phyloP scores from a whole-genome alignment of 2,113 vertebrate genomes.

The Centropus unirufus region DNA sequence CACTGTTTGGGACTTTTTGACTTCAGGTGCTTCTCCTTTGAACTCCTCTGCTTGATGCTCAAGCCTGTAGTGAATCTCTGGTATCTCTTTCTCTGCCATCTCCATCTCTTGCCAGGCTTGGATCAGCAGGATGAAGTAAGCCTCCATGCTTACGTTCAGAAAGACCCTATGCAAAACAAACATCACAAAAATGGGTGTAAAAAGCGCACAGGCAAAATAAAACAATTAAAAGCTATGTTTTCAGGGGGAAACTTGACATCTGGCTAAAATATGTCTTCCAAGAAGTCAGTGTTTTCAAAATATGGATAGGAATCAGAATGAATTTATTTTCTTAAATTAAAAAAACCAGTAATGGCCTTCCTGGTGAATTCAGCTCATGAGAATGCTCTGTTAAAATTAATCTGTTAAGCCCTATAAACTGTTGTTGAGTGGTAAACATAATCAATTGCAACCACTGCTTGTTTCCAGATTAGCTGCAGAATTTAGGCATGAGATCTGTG shows the following conservation, averaged over 20 bases:
- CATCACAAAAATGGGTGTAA: not conserved
- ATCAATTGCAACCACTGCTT: not conserved
- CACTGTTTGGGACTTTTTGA: not conserved
- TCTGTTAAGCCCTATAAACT: not conserved
- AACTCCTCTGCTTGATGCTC: not conserved
- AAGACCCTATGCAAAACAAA: not conserved
- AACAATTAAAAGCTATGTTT: not conserved
- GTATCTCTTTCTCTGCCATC: not conserved
- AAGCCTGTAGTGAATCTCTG: not conserved
- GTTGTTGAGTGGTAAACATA: not conserved
- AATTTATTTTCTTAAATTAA: not conserved
- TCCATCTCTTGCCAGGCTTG: not conserved
- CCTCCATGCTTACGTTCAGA: not conserved
- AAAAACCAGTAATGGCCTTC: not conserved
- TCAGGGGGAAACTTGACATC: not conserved
- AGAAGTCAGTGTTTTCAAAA: not conserved
- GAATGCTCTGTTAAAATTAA: not conserved
- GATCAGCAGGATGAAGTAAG: not conserved
- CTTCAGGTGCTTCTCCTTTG: not conserved
- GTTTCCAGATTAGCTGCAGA: not conserved
- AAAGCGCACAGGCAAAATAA: not conserved
- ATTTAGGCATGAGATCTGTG: not conserved
- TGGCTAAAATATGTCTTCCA: not conserved
- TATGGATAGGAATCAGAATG: not conserved
- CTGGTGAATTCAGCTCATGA: not conserved